Percentiles rank a stretch among this genome's conserved stretches.
These are phyloP conservation scores for Onychorhynchus coronatus DNA, from an alignment of 2,113 vertebrate species.

Conservation along the genomic window DNA sequence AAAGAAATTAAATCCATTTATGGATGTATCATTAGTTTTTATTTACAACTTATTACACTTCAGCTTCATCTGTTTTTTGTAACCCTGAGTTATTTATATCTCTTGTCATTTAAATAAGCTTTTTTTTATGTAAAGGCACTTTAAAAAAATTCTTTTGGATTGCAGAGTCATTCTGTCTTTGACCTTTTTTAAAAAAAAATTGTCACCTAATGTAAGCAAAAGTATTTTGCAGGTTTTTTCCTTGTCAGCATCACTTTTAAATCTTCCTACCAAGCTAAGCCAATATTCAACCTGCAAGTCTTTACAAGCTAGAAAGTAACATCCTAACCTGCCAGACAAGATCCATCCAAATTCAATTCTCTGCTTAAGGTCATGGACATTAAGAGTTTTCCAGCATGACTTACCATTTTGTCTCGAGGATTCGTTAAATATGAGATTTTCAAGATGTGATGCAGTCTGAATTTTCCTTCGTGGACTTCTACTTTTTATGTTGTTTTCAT, in stretches of 20 bases:
- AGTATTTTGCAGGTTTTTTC: not conserved
- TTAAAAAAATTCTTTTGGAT: not conserved
- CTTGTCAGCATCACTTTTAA: not conserved
- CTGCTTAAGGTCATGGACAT: not conserved
- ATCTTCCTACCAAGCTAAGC: not conserved
- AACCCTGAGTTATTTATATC: not conserved
- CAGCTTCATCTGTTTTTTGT: not conserved
- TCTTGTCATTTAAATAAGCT: not conserved
- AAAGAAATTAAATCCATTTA: not conserved
- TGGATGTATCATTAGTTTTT: not conserved
- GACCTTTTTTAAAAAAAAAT: not conserved
- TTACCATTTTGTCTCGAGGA: not conserved
- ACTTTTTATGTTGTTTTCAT: not conserved
- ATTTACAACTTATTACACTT: not conserved
- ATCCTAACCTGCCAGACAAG: not conserved
- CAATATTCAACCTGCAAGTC: not conserved
- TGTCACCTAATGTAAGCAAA: not conserved
- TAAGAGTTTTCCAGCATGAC: not conserved
- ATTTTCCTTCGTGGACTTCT: not conserved
- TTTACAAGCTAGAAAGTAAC: not conserved
- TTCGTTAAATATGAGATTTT: not conserved
- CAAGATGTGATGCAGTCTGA: not conserved
- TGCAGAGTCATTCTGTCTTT: not conserved
- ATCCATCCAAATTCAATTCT: constrained; percentile 30
- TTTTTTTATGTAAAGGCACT: not conserved